Percentiles rank a stretch among this genome's conserved stretches.
Conservation (phyloP, 2,797 vertebrate species). For the Macrochelys suwanniensis region DNA sequence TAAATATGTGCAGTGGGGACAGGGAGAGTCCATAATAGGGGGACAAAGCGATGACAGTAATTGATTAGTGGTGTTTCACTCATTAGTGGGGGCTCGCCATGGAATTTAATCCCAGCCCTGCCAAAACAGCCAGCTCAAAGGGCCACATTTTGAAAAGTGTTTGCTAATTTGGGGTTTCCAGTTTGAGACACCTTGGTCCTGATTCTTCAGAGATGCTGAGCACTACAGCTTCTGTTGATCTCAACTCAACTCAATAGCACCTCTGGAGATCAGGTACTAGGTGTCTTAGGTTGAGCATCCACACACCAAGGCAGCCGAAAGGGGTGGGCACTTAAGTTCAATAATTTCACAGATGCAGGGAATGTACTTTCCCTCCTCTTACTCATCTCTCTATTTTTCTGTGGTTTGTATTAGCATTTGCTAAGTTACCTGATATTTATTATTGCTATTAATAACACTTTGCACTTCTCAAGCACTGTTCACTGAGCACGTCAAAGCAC, state of each 20-base stretch:
- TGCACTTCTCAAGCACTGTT: neutral
- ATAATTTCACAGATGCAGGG: neutral
- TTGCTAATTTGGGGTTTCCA: neutral
- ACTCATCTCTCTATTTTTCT: slow-evolving; percentile 17
- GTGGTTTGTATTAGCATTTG: neutral
- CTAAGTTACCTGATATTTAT: neutral
- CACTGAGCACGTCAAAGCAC: neutral
- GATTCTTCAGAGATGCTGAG: fast-evolving
- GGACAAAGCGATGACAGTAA: neutral
- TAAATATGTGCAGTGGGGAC: fast-evolving
- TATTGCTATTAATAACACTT: neutral
- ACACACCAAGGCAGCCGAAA: neutral
- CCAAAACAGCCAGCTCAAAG: neutral
- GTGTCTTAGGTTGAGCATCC: neutral
- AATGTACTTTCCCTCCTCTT: neutral
- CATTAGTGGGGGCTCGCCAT: neutral
- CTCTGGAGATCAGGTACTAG: neutral
- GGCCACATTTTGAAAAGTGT: neutral
- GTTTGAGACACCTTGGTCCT: neutral
- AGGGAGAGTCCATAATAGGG: fast-evolving
- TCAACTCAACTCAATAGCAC: neutral
- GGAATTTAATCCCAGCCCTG: fast-evolving
- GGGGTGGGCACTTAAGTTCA: neutral
- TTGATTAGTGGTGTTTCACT: neutral
- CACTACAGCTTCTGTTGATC: neutral